Conservation (phyloP, 2,888 invertebrate genomes). For the Nemotelus pantherinus region DNA sequence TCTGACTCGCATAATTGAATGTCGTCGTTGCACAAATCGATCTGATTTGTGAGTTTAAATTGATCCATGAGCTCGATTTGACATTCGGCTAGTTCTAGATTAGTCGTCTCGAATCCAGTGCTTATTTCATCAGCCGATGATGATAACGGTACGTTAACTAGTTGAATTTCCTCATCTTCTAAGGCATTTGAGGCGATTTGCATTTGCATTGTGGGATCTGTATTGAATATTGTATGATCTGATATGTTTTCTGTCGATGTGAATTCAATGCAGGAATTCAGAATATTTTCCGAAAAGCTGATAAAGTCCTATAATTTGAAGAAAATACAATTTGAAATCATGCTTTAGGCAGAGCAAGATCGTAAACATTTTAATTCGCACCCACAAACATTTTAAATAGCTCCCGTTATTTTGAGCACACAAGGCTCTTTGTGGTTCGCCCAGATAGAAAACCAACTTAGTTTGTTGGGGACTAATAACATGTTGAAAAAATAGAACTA, state of each 20-base stretch:
- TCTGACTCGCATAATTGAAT: constrained; percentile 53
- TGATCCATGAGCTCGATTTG: constrained; percentile 63
- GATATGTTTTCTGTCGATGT: constrained; percentile 37
- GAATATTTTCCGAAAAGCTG: constrained; percentile 59
- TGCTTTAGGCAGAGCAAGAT: no score
- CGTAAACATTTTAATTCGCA: no score
- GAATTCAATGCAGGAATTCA: constrained; percentile 54
- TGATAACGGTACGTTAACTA: constrained; percentile 30
- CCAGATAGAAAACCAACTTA: no score
- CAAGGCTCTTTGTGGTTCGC: no score
- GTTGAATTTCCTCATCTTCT: constrained; percentile 53
- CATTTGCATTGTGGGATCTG: constrained; percentile 46
- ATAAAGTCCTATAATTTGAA: constrained; percentile 51
- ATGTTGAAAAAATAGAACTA: no score
- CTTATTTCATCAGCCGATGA: constrained; percentile 36
- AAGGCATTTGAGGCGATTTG: constrained; percentile 45
- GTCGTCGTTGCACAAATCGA: constrained; percentile 60
- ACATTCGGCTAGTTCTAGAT: constrained; percentile 60
- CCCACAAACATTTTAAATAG: no score
- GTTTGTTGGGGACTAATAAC: no score
- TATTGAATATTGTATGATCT: constrained; percentile 56
- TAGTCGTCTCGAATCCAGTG: constrained; percentile 53
- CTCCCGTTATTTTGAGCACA: no score
- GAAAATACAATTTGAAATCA: not conserved
- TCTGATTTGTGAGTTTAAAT: constrained; percentile 61